A percentile compares a stretch with the other conserved stretches of the same genome.
phyloP scores from a whole-genome alignment of 2,113 vertebrate species.

The Sylvietta virens region DNA sequence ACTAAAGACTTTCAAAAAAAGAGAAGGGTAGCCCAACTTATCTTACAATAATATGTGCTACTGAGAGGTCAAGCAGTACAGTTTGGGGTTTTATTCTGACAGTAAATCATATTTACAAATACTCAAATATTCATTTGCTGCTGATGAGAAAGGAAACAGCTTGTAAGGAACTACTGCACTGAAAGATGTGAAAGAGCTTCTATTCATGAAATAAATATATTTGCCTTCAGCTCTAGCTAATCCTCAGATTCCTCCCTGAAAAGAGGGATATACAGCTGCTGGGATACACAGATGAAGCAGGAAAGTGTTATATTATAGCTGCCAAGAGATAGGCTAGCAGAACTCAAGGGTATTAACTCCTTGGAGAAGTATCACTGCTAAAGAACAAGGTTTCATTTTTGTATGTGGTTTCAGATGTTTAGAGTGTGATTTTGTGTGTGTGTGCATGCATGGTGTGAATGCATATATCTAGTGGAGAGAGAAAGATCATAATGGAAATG shows the following conservation, averaged over 20 bases:
- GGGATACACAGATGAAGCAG: background rate
- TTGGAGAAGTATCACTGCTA: background rate
- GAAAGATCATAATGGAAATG: background rate
- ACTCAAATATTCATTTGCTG: background rate
- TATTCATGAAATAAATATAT: background rate
- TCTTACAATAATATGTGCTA: background rate
- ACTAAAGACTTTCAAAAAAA: background rate
- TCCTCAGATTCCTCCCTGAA: background rate
- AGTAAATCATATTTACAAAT: background rate
- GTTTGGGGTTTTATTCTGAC: background rate
- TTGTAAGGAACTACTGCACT: background rate
- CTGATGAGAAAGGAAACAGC: background rate
- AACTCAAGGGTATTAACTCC: background rate
- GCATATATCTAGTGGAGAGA: background rate
- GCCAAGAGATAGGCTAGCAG: background rate
- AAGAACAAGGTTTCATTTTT: background rate
- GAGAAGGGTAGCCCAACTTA: background rate
- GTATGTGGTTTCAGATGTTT: background rate
- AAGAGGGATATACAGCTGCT: background rate
- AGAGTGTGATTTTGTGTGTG: background rate
- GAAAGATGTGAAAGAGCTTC: background rate
- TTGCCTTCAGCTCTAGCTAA: background rate
- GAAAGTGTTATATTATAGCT: background rate
- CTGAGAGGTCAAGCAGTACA: background rate
- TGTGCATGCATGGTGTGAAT: rapidly evolving